phyloP scores from a whole-genome alignment of 1,140 invertebrate genomes.

The Antheraea mylitta region DNA sequence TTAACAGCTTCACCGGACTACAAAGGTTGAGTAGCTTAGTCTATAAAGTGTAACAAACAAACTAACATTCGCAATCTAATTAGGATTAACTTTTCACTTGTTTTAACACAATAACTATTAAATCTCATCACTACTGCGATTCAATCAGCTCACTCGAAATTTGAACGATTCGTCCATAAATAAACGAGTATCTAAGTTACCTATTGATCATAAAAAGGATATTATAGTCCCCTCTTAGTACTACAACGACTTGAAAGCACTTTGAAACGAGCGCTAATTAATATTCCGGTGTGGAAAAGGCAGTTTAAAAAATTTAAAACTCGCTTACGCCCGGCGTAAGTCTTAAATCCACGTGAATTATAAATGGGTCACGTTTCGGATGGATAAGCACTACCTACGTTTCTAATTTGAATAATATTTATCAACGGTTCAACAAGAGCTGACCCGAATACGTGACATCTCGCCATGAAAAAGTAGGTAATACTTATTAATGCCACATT shows the following conservation, averaged over 20 bases:
- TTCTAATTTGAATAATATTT: slow-evolving; percentile 30
- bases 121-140: background rate
- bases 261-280: slow-evolving; percentile 13
- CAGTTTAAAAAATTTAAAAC: slow-evolving; percentile 17
- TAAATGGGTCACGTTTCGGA: slow-evolving; percentile 27
- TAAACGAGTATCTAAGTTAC: background rate
- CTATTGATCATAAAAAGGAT: background rate
- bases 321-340: slow-evolving; percentile 18
- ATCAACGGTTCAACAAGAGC: slow-evolving; percentile 29
- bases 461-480: slow-evolving; percentile 43
- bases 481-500: slow-evolving; percentile 61
- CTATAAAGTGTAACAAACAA: too few species aligned
- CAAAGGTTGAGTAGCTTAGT: too few species aligned
- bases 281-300: slow-evolving; percentile 14
- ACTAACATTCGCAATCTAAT: too few species aligned
- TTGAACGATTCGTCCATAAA: background rate
- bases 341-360: slow-evolving; percentile 30
- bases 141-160: background rate
- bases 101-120: background rate
- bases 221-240: background rate
- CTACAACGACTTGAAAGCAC: background rate
- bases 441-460: slow-evolving; percentile 35
- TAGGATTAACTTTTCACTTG: too few species aligned
- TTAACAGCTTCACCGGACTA: too few species aligned
- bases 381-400: slow-evolving; percentile 24